These are phyloP conservation scores for Dipus sagitta DNA, from an alignment of 2,797 vertebrate genomes.

Conservation along the genomic window DNA sequence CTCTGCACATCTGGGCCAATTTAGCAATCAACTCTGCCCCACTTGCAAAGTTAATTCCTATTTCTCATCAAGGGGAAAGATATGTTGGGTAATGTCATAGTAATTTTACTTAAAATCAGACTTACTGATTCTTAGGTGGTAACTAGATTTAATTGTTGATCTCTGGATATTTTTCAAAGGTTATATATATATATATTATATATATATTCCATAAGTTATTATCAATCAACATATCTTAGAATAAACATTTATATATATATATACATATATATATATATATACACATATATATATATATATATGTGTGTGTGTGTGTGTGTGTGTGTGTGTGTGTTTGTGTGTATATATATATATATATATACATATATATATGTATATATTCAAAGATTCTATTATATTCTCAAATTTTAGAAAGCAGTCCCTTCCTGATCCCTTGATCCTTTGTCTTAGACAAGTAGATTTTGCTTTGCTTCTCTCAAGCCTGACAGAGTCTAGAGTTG, in stretches of 20 bases:
- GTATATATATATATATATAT: too few species aligned
- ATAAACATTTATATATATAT: too few species aligned
- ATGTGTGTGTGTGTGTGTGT: too few species aligned
- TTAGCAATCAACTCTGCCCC: constrained; percentile 7
- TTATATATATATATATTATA: too few species aligned
- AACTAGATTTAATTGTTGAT: not conserved
- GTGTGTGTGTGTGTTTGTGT: too few species aligned
- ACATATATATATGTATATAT: too few species aligned
- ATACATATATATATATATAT: too few species aligned
- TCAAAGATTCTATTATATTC: not conserved
- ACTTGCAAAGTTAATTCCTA: constrained; percentile 49
- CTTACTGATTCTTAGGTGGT: constrained; percentile 43
- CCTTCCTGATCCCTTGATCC: not conserved
- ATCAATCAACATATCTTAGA: too few species aligned
- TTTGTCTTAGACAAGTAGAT: not conserved
- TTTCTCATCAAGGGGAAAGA: constrained; percentile 40
- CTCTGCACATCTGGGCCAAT: constrained; percentile 48
- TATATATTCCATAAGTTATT: too few species aligned
- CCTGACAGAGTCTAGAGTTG: not conserved
- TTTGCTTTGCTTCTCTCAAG: not conserved
- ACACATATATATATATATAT: too few species aligned
- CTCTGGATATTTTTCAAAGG: constrained; percentile 22
- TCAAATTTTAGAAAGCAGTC: not conserved
- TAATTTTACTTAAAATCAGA: constrained; percentile 31
- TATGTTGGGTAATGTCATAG: not conserved